Conservation (phyloP, 1,140 invertebrate species). For the Drosophila mayri region DNA sequence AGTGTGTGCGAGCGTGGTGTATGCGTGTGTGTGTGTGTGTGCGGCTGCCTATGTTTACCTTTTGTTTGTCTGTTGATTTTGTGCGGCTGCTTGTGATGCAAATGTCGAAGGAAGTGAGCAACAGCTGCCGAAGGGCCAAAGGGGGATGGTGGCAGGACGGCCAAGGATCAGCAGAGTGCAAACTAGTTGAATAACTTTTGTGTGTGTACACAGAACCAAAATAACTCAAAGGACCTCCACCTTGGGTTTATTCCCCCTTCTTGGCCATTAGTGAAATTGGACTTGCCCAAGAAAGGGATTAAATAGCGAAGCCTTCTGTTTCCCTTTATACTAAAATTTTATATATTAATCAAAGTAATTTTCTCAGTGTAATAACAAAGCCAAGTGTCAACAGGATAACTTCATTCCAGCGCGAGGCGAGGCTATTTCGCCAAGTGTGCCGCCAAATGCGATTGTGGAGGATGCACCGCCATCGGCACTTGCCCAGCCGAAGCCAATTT, state of each 20-base stretch:
- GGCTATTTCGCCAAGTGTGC: constrained; percentile 19
- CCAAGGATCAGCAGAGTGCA: constrained; percentile 25
- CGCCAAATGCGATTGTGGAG: constrained; percentile 38
- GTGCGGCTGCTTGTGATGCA: constrained; percentile 61
- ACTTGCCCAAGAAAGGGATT: background rate
- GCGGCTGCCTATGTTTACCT: constrained; percentile 49
- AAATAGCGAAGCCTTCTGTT: background rate
- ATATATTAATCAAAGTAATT: background rate
- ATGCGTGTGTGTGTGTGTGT: constrained; percentile 1
- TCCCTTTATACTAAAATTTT: background rate
- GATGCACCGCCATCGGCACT: constrained; percentile 27
- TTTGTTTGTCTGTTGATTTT: constrained; percentile 67
- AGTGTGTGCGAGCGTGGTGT: background rate
- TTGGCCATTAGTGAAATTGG: background rate
- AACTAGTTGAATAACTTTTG: constrained; percentile 27
- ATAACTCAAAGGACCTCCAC: background rate
- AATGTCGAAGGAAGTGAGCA: constrained; percentile 73
- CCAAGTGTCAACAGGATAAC: constrained; percentile 81
- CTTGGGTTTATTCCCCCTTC: background rate
- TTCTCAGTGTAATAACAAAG: constrained; percentile 51
- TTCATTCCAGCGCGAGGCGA: constrained; percentile 56
- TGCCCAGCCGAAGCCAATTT: constrained; percentile 56
- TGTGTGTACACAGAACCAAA: constrained; percentile 16
- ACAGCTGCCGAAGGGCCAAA: constrained; percentile 28
- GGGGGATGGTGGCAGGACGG: background rate